Evolutionary conservation across 1,140 invertebrate genomes (phyloP).

Genomic region (Drosophila pallidifrons): DNA sequence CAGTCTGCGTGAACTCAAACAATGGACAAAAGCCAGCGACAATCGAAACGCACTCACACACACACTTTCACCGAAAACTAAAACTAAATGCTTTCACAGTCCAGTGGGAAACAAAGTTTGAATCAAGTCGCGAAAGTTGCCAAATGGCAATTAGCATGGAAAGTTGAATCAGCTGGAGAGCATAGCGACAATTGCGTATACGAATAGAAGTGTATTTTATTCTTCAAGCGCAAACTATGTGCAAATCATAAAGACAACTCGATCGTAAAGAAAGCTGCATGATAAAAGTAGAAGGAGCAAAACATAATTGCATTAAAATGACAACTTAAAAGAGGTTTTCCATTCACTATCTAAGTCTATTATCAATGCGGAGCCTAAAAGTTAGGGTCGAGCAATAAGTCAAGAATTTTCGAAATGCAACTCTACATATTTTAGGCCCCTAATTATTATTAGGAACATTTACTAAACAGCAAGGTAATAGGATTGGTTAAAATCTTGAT

Average conservation of each 20-base stretch:
- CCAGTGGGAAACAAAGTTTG: slow-evolving; percentile 62
- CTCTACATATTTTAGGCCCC: too few relatives aligned
- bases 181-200: slow-evolving; percentile 25
- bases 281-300: background rate
- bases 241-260: background rate
- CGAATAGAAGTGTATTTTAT: slow-evolving; percentile 22
- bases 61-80: background rate
- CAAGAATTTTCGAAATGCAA: too few relatives aligned
- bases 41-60: slow-evolving; percentile 52
- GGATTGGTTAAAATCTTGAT: too few relatives aligned
- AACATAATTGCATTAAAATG: slow-evolving; percentile 1
- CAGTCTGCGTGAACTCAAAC: slow-evolving; percentile 74
- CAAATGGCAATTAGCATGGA: slow-evolving; percentile 77
- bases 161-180: slow-evolving; percentile 53
- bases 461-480: too few relatives aligned
- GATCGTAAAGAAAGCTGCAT: background rate
- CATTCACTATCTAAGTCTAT: too few relatives aligned
- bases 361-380: too few relatives aligned
- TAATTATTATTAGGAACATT: too few relatives aligned
- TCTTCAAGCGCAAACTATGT: slow-evolving; percentile 5
- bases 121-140: slow-evolving; percentile 74
- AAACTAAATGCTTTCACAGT: slow-evolving; percentile 29
- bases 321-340: background rate
- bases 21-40: slow-evolving; percentile 72
- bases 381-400: too few relatives aligned